phyloP scores from a whole-genome alignment of 1,140 invertebrate genomes.

The Ceratina australensis region DNA sequence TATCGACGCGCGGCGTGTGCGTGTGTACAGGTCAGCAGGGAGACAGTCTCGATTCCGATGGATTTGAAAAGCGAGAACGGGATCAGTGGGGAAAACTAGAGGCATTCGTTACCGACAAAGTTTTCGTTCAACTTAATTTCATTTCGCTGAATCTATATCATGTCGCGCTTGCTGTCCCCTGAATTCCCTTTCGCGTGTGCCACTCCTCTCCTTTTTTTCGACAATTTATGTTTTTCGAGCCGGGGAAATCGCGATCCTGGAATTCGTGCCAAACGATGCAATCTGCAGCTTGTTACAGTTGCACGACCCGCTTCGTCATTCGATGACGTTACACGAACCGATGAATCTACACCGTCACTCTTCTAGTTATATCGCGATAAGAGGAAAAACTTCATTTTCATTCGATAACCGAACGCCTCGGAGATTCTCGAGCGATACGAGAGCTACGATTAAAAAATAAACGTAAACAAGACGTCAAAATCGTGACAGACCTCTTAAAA shows the following conservation, averaged over 20 bases:
- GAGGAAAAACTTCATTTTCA: too few species aligned
- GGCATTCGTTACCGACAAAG: slow-evolving; percentile 1
- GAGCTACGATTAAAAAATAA: too few species aligned
- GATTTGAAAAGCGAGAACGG: background rate
- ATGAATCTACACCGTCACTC: slow-evolving; percentile 11
- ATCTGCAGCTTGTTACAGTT: slow-evolving; percentile 17
- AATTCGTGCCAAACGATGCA: slow-evolving; percentile 53
- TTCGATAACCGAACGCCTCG: too few species aligned
- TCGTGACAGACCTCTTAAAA: too few species aligned
- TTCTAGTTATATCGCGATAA: slow-evolving; percentile 11
- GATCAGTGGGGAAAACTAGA: background rate
- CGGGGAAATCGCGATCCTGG: slow-evolving; percentile 18
- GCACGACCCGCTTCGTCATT: slow-evolving; percentile 48
- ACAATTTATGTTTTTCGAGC: slow-evolving; percentile 38
- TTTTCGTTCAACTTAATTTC: slow-evolving; percentile 15
- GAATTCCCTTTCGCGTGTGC: background rate
- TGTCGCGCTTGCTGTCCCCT: background rate
- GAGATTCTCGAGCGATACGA: too few species aligned
- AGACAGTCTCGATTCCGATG: background rate
- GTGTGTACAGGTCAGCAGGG: too few species aligned
- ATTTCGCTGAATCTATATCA: slow-evolving; percentile 28
- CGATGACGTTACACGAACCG: slow-evolving; percentile 35
- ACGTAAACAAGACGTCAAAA: too few species aligned
- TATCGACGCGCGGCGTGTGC: background rate
- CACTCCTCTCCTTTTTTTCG: background rate